These are phyloP conservation scores for Melanotaenia duboulayi DNA, from an alignment of 2,113 vertebrate genomes.

Conservation along the genomic window DNA sequence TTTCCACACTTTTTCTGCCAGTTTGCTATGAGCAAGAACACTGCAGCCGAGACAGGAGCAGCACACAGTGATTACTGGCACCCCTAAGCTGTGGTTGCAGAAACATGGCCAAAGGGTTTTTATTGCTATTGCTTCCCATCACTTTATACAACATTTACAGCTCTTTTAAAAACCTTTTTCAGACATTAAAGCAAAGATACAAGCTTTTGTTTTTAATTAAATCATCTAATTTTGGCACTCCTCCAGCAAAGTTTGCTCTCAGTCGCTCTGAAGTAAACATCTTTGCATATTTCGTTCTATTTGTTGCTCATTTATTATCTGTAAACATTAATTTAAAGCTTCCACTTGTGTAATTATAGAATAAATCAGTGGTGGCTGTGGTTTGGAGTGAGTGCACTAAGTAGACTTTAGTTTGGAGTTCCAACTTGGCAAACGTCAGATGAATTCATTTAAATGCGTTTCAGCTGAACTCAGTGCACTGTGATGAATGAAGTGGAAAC, in stretches of 20 bases:
- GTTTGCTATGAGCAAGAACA: slow-evolving; percentile 35
- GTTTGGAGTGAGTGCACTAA: slow-evolving; percentile 50
- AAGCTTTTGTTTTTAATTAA: slow-evolving; percentile 68
- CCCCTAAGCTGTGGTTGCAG: slow-evolving; percentile 55
- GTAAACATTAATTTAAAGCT: slow-evolving; percentile 64
- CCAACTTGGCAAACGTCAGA: slow-evolving; percentile 47
- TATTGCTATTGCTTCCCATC: slow-evolving; percentile 65
- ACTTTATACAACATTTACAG: slow-evolving; percentile 68
- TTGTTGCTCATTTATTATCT: slow-evolving; percentile 64
- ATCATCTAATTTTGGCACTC: slow-evolving; percentile 60
- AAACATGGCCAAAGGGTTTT: slow-evolving; percentile 57
- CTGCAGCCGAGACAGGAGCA: not conserved
- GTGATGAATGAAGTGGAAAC: slow-evolving; percentile 11
- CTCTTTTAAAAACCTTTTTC: slow-evolving; percentile 50
- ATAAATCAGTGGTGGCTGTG: slow-evolving; percentile 56
- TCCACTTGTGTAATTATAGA: slow-evolving; percentile 52
- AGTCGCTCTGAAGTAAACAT: slow-evolving; percentile 60
- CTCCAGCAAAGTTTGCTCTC: slow-evolving; percentile 53
- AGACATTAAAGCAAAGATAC: slow-evolving; percentile 65
- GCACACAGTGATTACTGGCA: slow-evolving; percentile 52
- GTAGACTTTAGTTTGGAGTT: slow-evolving; percentile 52
- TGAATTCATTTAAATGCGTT: slow-evolving; percentile 23
- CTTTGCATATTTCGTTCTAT: slow-evolving; percentile 62
- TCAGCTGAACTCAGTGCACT: slow-evolving; percentile 18
- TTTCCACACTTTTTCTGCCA: slow-evolving; percentile 11